Evolutionary conservation across 2,797 vertebrate genomes (phyloP), one percentile per base, ranked within the genome.

Genomic region (Pseudomugil tenellus): DNA sequence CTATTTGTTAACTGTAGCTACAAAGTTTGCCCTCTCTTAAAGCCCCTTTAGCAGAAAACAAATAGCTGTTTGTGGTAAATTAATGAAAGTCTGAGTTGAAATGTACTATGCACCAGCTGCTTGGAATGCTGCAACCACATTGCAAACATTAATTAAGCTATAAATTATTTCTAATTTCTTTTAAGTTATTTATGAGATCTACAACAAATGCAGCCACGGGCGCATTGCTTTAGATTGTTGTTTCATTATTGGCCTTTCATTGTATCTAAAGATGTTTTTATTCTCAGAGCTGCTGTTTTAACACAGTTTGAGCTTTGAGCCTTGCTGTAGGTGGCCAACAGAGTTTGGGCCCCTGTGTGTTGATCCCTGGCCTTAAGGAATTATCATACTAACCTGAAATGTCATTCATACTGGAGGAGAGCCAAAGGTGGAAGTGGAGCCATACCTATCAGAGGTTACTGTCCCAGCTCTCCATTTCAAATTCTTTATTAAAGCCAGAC

Each of bases 41-140:
- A 41, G 59, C 58, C 68, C 68, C 74, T 86, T 87, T 53, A 43
- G 75, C 51, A 59, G 68, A 78, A 82, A 88, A 85, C 77, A 85
- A 82, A 84, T 84, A 0, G 11, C 70, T 74, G 58, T 79, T 79
- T 63, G 60, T 48, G 60, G 28, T 72, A 74, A 77, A 89, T 88
- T 86, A 84, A 82, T 84, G 63, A 74, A 84, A 81, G 80, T 39
- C 61, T 72, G 37, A 29, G 39, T 81, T 60, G 66, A 80, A 72
- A 76, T 9, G 2, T 76, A 63, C 51, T 55, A 77, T 17, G 52
- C 49, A 58, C 16, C 16, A 52, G 58, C 31, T 61, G n/a, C 1
- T 54, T 29, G 26, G 55, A 64, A 78, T 72, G 29, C 51, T 51
- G 29, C 14, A 59, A 65, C 68, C 6, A 61, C 59, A 63, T 60